Percentiles rank a stretch among this genome's conserved stretches.
Evolutionary conservation across 2,113 vertebrate species (phyloP).

Genomic region (Megaceryle torquata): DNA sequence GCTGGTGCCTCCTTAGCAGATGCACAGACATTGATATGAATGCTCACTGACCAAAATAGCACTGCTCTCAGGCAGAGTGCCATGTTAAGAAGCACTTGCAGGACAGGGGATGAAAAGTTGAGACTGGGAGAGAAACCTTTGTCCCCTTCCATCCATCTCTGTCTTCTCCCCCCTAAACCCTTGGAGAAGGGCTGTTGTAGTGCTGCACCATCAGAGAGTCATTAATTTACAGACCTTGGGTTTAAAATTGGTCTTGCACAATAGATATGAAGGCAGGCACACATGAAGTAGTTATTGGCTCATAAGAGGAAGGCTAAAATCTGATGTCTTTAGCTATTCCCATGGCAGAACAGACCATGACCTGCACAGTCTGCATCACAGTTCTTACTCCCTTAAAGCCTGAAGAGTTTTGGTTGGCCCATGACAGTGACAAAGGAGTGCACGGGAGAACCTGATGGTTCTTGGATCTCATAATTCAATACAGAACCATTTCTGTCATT

Average conservation of each 20-base stretch:
- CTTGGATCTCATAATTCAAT: slow-evolving; percentile 1
- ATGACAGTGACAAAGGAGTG: slow-evolving; percentile 22
- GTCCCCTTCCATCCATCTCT: not conserved
- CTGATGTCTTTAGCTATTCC: not conserved
- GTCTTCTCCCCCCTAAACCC: not conserved
- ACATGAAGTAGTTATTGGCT: not conserved
- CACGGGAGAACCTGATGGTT: not conserved
- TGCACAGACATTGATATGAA: not conserved
- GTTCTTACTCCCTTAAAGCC: not conserved
- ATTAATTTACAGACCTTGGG: not conserved
- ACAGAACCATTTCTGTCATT: slow-evolving; percentile 11
- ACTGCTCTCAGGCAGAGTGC: not conserved
- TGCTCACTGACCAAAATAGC: rapidly evolving
- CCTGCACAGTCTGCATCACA: not conserved
- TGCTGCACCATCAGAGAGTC: not conserved
- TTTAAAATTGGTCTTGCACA: not conserved
- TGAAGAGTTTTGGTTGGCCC: not conserved
- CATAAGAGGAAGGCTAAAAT: not conserved
- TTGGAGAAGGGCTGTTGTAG: not conserved
- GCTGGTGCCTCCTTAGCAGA: not conserved
- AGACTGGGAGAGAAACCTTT: not conserved
- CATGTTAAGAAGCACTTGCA: rapidly evolving
- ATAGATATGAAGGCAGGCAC: not conserved
- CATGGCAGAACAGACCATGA: not conserved
- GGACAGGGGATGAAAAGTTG: not conserved